A percentile compares a stretch with the other conserved stretches of the same genome.
These are phyloP conservation scores for Dasysyrphus albostriatus DNA, from an alignment of 2,888 invertebrate species.

Conservation along the genomic window DNA sequence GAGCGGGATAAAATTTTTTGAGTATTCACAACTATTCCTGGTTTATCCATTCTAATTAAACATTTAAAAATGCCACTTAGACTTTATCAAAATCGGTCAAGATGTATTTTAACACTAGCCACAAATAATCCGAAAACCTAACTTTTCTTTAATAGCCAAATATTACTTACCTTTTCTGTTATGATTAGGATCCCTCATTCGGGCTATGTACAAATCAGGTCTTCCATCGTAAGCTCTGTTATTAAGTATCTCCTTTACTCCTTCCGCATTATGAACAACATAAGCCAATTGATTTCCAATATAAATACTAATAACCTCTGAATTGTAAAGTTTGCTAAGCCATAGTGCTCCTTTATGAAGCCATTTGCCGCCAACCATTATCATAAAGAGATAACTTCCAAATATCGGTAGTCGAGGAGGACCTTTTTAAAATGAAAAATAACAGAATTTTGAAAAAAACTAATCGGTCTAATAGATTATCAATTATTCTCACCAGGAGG, in stretches of 20 bases:
- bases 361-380: constrained; percentile 85
- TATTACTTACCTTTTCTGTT: constrained; percentile 79
- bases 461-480: not conserved
- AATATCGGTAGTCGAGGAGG: constrained; percentile 87
- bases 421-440: constrained; percentile 83
- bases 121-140: not conserved
- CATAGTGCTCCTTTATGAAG: constrained; percentile 85
- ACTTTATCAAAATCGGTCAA: too few species aligned
- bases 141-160: not conserved
- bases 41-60: too few species aligned
- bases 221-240: constrained; percentile 87
- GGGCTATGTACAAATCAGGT: constrained; percentile 84
- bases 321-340: constrained; percentile 86
- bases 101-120: too few species aligned
- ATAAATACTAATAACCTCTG: constrained; percentile 86
- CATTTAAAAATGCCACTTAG: too few species aligned
- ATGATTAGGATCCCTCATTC: constrained; percentile 84
- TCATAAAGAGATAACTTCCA: constrained; percentile 86
- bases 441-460: constrained; percentile 2
- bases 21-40: too few species aligned
- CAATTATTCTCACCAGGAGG: constrained; percentile 85
- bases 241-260: constrained; percentile 86
- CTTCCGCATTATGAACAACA: constrained; percentile 85
- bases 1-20: too few species aligned
- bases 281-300: constrained; percentile 85